Conservation (phyloP, 1,140 invertebrate genomes). For the Brachystomella parvula region DNA sequence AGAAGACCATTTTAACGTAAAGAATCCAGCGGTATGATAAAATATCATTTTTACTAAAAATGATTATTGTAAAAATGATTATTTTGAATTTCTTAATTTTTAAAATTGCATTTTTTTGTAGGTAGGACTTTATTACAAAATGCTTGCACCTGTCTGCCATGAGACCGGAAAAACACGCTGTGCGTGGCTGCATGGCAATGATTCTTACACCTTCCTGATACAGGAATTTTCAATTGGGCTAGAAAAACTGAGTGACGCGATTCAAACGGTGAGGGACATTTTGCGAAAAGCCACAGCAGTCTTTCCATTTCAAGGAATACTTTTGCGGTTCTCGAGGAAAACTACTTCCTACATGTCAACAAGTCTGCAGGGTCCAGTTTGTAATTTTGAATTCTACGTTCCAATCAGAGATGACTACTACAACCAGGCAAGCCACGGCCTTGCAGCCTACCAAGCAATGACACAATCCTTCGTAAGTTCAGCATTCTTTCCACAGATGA, state of each 20-base stretch:
- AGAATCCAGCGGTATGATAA: no score
- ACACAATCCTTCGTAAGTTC: slow-evolving; percentile 12
- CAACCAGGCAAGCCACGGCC: neutral
- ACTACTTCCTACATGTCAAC: neutral
- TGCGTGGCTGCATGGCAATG: slow-evolving; percentile 13
- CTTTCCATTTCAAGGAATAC: neutral
- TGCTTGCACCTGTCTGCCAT: slow-evolving; percentile 5
- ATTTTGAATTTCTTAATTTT: no score
- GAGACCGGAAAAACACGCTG: no score
- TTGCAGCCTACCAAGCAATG: slow-evolving; percentile 19
- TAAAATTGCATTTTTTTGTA: no score
- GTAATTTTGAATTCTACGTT: slow-evolving; percentile 15
- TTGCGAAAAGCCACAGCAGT: neutral
- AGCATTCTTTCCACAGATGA: neutral
- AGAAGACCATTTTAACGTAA: neutral
- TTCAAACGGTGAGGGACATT: neutral
- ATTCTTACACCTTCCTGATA: slow-evolving; percentile 6
- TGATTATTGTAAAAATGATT: no score
- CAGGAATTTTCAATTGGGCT: slow-evolving; percentile 9
- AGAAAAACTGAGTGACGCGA: neutral
- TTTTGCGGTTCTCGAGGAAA: neutral
- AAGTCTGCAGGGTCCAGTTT: no score
- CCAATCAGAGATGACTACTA: neutral
- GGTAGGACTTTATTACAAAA: slow-evolving; percentile 8
- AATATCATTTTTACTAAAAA: no score